Base-by-base conservation (phyloP, 2,888 invertebrate species). In the Caenorhabditis angaria region DNA sequence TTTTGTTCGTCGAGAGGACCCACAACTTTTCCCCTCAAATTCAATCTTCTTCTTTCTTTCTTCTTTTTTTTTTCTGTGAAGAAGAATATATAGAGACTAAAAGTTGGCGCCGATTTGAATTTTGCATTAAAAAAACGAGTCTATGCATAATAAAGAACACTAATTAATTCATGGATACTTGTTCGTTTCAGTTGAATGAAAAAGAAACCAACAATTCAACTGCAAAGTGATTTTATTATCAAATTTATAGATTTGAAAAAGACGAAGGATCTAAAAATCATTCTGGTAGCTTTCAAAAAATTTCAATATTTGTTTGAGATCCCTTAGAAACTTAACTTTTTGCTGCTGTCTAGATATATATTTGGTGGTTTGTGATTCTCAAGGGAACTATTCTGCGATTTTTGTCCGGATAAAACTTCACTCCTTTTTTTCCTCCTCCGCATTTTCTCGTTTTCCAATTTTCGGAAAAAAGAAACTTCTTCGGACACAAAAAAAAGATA, bases 1-100 rank as follows among this genome's bases (percentile, higher is more conserved):
- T 50, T 50, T 50, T 50, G 24, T 50, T 50, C 50, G 22, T 22
- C 50, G 20, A 41, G 41, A 41, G 41, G 41, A 41, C 41, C 41
- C 41, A 41, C 41, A 41, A 41, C 41, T 41, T 41, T 41, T 41
- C 41, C 41, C 18, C 41, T 41, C 41, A 41, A 41, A 41, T 41
- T 41, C 41, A 41, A 41, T 41, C 41, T 41, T 41, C 41, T 41
- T 41, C 18, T 41, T 41, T 41, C 14, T 14, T 41, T n/a, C n/a
- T 14, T 41, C 18, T 14, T 41, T 3, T 2, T 41, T 41, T 41
- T 41, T 41, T 41, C 41, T 41, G n/a, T 41, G 41, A 41, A 41
- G 41, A 41, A 41, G 41, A 5, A 32, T 8, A 32, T 8, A 32
- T 8, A 41, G 18, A 41, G 18, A 41, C 41, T 41, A 41, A 18